Conservation (phyloP, 2,888 invertebrate genomes). For the Zhuqinia jingwanae region DNA sequence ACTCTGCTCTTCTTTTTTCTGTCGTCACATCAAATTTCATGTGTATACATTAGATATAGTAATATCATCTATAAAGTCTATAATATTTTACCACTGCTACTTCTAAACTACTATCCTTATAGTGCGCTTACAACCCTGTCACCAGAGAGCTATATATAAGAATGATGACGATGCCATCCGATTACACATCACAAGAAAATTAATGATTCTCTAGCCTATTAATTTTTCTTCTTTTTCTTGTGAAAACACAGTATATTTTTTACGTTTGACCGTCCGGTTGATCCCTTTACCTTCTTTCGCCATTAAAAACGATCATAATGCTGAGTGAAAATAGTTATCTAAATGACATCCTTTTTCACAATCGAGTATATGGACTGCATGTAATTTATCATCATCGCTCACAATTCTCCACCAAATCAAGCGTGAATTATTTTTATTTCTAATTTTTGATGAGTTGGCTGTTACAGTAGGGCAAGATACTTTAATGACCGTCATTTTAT, state of each 20-base stretch:
- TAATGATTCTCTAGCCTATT: neutral
- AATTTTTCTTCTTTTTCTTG: neutral
- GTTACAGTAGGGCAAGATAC: neutral
- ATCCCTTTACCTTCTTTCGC: neutral
- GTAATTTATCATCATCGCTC: neutral
- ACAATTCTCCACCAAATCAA: neutral
- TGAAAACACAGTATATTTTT: too few relatives aligned
- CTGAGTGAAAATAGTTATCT: neutral
- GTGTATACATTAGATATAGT: neutral
- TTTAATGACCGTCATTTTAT: neutral
- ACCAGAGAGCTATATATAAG: too few relatives aligned
- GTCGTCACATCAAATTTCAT: neutral
- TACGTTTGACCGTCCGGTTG: neutral
- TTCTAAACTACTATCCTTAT: neutral
- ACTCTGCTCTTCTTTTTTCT: neutral
- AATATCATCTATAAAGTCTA: too few relatives aligned
- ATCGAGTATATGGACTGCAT: neutral
- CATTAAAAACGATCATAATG: neutral
- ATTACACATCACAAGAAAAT: neutral
- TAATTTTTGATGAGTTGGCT: slow-evolving; percentile 6
- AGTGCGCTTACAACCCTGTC: too few relatives aligned
- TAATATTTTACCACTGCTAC: too few relatives aligned
- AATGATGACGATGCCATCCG: neutral
- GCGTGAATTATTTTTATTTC: neutral
- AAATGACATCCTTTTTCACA: neutral